A percentile compares a stretch with the other conserved stretches of the same genome.
These are phyloP conservation scores for Hybos culiciformis DNA, from an alignment of 2,888 invertebrate species.

Conservation along the genomic window DNA sequence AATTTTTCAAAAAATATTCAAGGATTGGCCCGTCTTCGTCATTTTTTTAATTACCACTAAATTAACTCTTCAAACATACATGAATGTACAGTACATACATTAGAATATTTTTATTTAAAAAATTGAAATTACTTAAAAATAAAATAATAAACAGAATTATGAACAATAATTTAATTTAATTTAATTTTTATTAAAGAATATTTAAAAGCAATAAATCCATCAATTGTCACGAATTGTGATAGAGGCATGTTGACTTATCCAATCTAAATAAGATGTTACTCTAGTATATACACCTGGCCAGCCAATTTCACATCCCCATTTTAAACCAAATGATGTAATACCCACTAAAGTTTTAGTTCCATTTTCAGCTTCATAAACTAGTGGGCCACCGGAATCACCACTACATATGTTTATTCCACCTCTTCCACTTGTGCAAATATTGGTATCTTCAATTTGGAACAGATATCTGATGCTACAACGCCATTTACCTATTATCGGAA, in stretches of 20 bases:
- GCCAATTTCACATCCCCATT: background rate
- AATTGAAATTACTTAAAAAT: too few species aligned
- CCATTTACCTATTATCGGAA: conserved; percentile 3
- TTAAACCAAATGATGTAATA: background rate
- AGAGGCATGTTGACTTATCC: background rate
- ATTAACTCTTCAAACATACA: too few species aligned
- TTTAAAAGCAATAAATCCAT: background rate
- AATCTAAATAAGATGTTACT: background rate
- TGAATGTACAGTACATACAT: too few species aligned
- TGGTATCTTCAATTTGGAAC: conserved; percentile 14
- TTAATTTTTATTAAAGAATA: too few species aligned
- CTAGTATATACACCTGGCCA: background rate
- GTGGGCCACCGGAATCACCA: background rate
- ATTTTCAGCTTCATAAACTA: background rate
- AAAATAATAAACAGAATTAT: too few species aligned
- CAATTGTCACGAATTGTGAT: background rate
- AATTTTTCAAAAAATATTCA: too few species aligned
- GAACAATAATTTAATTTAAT: too few species aligned
- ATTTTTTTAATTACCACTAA: too few species aligned
- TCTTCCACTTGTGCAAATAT: conserved; percentile 18
- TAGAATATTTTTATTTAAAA: too few species aligned
- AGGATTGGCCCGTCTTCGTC: too few species aligned
- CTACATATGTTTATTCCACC: conserved; percentile 19
- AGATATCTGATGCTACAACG: conserved; percentile 6
- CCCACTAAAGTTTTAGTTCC: background rate